Conservation (phyloP, 2,113 vertebrate species). For the Butorides virescens region DNA sequence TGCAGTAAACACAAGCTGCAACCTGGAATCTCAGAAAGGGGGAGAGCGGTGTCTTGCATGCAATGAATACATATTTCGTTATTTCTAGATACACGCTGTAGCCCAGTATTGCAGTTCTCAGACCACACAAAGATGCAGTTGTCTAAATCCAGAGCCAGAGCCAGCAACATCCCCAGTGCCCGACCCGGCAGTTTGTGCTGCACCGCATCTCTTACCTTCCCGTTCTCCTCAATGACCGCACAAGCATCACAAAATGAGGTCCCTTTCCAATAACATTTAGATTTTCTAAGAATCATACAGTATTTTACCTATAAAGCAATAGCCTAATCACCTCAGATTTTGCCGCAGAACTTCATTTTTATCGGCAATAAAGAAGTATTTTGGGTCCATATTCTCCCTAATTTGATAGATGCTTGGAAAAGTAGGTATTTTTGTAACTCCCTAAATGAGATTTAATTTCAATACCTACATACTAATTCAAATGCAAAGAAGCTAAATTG, state of each 20-base stretch:
- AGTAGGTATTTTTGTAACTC: background rate
- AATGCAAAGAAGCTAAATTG: constrained; percentile 48
- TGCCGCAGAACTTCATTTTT: background rate
- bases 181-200: background rate
- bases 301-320: background rate
- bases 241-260: background rate
- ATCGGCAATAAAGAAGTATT: background rate
- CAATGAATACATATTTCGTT: accelerated
- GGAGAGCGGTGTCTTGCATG: background rate
- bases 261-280: constrained; percentile 4
- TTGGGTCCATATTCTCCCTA: background rate
- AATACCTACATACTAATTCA: constrained; percentile 12
- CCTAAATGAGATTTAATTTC: constrained; percentile 45
- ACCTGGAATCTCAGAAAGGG: background rate
- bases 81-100: background rate
- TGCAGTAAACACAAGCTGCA: background rate
- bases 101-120: background rate
- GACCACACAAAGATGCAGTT: background rate
- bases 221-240: background rate
- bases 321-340: background rate
- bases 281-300: background rate
- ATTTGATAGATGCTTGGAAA: background rate
- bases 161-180: background rate
- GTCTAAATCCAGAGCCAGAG: background rate
- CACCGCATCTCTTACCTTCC: background rate